Evolutionary conservation across 1,140 invertebrate species (phyloP).

Genomic region (Drosophila saltans): DNA sequence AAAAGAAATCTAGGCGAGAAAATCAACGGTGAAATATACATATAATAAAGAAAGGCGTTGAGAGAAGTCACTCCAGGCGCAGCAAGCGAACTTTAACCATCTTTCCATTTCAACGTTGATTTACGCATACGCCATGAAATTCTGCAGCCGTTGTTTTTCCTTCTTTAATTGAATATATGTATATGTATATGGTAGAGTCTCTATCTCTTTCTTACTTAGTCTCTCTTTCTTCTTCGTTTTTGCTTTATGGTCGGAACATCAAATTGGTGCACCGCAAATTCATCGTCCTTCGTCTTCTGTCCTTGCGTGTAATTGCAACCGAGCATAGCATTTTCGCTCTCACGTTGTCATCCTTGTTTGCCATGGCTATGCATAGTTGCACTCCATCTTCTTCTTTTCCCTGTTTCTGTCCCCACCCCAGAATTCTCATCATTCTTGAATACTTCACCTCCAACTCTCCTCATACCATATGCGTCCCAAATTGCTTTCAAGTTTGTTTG

Average conservation of each 20-base stretch:
- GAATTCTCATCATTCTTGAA: not conserved
- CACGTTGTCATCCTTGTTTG: conserved; percentile 12
- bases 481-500: conserved; percentile 78
- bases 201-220: not conserved
- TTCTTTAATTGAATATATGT: conserved; percentile 74
- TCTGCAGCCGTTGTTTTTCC: conserved; percentile 36
- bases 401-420: not conserved
- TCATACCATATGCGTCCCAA: conserved; percentile 60
- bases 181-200: conserved; percentile 14
- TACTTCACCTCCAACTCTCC: conserved; percentile 33
- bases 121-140: conserved; percentile 47
- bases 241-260: not conserved
- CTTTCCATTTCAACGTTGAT: conserved; percentile 46
- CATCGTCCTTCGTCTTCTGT: not conserved
- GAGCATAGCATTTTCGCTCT: conserved; percentile 2
- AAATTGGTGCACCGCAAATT: conserved; percentile 10
- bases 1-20: not conserved
- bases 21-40: not conserved
- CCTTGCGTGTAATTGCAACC: conserved; percentile 9
- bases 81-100: conserved; percentile 46
- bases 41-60: not conserved
- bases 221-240: not conserved
- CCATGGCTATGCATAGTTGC: conserved; percentile 15
- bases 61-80: conserved; percentile 7
- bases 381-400: not conserved